phyloP scores from a whole-genome alignment of 1,140 invertebrate genomes.

The Drosophila pruinosa region DNA sequence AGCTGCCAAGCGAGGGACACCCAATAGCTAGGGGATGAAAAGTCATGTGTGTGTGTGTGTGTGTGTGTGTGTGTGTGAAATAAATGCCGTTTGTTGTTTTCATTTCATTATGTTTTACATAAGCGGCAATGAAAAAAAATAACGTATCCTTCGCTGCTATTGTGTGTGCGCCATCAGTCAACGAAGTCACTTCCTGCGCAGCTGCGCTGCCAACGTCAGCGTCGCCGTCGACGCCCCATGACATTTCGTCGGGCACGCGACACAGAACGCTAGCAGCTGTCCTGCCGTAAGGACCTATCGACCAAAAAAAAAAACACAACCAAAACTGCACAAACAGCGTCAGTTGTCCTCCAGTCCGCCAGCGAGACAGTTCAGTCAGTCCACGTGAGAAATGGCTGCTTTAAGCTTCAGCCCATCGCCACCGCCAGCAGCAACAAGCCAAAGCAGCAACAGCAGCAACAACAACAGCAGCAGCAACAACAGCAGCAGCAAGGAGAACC shows the following conservation, averaged over 20 bases:
- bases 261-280: conserved; percentile 81
- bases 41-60: conserved; percentile 50
- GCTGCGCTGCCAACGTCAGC: conserved; percentile 37
- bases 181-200: conserved; percentile 75
- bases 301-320: not conserved
- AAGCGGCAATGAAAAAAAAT: conserved; percentile 39
- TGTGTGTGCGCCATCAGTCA: conserved; percentile 70
- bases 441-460: conserved; percentile 1
- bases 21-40: conserved; percentile 74
- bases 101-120: conserved; percentile 69
- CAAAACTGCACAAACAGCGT: not conserved
- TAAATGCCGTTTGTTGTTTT: conserved; percentile 68
- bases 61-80: conserved; percentile 53
- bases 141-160: conserved; percentile 41
- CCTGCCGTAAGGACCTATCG: conserved; percentile 61
- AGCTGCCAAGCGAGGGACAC: conserved; percentile 39
- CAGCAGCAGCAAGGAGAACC: conserved; percentile 40
- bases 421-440: conserved; percentile 16
- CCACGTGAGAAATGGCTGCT: conserved; percentile 66
- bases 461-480: not conserved
- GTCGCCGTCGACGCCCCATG: conserved; percentile 53
- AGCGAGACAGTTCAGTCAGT: not conserved
- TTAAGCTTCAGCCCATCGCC: conserved; percentile 47
- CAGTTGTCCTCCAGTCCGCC: not conserved
- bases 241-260: conserved; percentile 82